Evolutionary conservation across 2,888 invertebrate genomes (phyloP), one percentile per base, ranked within the genome.

Genomic region (Colostygia pectinataria): DNA sequence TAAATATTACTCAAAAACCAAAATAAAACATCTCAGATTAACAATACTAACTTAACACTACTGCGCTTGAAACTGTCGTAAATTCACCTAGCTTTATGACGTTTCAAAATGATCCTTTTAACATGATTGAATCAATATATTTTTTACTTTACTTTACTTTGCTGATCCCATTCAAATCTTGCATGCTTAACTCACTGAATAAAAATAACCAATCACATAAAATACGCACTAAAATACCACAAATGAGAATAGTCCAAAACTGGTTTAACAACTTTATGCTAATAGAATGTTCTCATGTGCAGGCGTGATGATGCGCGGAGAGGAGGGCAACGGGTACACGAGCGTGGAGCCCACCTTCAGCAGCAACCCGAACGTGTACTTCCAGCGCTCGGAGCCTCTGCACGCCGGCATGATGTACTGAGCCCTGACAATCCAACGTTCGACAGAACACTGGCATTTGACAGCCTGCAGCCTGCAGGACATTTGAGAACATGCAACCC

Each of bases 331-430:
- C 89, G 92, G 96, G 72, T 96, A 96, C 89, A 95, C 96, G 71
- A 96, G 96, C 64, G 90, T 94, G 77, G 95, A 95, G 84, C 95
- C 95, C 66, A 96, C 95, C 66, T 91, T 96, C 82, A 97, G 96
- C 84, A 95, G 94, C 83, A 97, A 97, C 91, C 97, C 97, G 63
- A 97, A 97, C 90, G 97, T 97, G 61, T 97, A 95, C 85, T 97
- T 97, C 87, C 96, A 97, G 85, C 93, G 96, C 71, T 92, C 94
- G 67, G 91, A 90, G 68, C 95, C 94, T 57, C 93, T 96, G 68
- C 96, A 97, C 91, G 96, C 96, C 63, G 96, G 96, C 83, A 96
- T 97, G 95, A 96, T 97, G 94, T 97, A 97, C 89, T 97, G 90
- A 93, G 80, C 80, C 68, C 88, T 89, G 86, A 71, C 89, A 87